phyloP scores from a whole-genome alignment of 1,140 invertebrate species.

The Akabosia matsudoensis region DNA sequence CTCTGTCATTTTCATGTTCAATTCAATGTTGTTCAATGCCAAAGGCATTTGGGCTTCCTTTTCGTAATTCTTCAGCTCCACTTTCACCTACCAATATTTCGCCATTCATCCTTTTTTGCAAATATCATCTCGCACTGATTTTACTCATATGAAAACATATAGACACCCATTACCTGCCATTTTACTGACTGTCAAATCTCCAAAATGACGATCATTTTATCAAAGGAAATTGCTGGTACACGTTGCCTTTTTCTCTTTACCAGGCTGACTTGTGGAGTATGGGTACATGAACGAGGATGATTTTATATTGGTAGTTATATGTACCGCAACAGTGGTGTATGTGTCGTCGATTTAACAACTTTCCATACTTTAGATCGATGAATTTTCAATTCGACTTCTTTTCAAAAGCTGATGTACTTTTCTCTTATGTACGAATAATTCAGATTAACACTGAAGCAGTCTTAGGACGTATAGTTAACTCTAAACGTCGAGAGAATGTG shows the following conservation, averaged over 20 bases:
- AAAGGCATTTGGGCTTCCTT: too few relatives aligned
- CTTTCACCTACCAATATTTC: too few relatives aligned
- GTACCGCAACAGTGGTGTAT: background rate
- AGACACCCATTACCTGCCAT: background rate
- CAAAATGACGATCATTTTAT: background rate
- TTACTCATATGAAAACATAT: too few relatives aligned
- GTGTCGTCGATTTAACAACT: background rate
- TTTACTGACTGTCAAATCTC: background rate
- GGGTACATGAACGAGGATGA: too few relatives aligned
- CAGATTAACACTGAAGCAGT: too few relatives aligned
- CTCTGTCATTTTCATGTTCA: too few relatives aligned
- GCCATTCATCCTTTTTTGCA: too few relatives aligned
- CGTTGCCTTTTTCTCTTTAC: background rate
- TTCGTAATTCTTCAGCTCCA: too few relatives aligned
- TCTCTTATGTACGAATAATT: background rate
- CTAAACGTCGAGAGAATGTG: conserved; percentile 1
- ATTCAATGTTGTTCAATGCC: too few relatives aligned
- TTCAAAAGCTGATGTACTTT: background rate
- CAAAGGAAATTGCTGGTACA: background rate
- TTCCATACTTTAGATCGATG: background rate
- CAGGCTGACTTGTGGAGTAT: too few relatives aligned
- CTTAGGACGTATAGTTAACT: too few relatives aligned
- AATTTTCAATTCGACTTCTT: background rate
- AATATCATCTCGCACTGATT: too few relatives aligned
- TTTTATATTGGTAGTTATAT: background rate